Evolutionary conservation across 2,888 invertebrate genomes (phyloP), one percentile per base, ranked within the genome.

Genomic region (Eristalis arbustorum): DNA sequence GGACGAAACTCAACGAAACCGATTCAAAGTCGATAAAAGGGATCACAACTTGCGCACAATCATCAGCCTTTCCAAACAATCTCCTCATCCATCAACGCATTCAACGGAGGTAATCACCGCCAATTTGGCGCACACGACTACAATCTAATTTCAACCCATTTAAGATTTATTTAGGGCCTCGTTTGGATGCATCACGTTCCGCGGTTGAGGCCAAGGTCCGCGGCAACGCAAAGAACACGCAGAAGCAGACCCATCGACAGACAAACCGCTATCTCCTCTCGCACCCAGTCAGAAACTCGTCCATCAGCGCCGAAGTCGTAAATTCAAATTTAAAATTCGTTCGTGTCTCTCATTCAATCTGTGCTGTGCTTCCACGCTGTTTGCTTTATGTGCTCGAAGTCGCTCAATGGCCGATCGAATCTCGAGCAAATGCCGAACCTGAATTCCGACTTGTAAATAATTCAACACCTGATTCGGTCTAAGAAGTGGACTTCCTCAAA

Each of bases 401-500:
- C 18, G 49, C 49, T 18, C 49, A n/a, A 49, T 18, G 1, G 5
- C 18, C 49, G 49, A 49, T 49, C 3, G 18, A 49, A 49, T 49
- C 49, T 49, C 49, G 18, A n/a, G 8, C n/a, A 42, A 4, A 49
- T 8, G 8, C 42, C 49, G 18, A 18, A 49, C 49, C 49, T 8
- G 49, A 18, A 18, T 18, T 49, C 25, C 59, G 25, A 59, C 22
- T 31, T 40, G 69, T 37, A 59, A 69, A 59, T 37, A 59, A 34
- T 22, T 22, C 23, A 57, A 3, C 57, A 57, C 68, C 57, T 56
- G 57, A 57, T 69, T 57, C 23, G 37, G 14, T 57, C 37, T 34
- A 34, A 57, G 68, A 56, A 68, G 57, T 68, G 28, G 23, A 23
- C 57, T 68, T 68, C 68, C 68, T 68, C 23, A 59, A 18, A 49